Percentiles rank a stretch among this genome's conserved stretches.
Conservation (phyloP, 2,113 vertebrate genomes). For the Procapra przewalskii region DNA sequence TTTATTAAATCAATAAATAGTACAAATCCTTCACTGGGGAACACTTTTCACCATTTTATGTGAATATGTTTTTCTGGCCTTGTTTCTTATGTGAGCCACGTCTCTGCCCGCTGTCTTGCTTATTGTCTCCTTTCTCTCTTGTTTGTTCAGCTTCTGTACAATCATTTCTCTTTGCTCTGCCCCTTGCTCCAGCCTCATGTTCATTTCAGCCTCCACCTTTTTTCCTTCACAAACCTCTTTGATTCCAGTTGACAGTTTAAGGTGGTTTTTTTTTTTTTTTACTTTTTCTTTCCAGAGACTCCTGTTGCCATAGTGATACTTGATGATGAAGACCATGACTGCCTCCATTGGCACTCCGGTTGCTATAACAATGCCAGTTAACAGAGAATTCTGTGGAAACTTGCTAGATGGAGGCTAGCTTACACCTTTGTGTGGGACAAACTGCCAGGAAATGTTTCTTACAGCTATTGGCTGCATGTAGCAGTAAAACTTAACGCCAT, state of each 20-base stretch:
- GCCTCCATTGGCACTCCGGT: conserved; percentile 78
- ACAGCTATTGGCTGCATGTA: neutral
- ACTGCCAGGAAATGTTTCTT: neutral
- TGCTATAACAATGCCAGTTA: conserved; percentile 82
- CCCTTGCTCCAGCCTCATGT: conserved; percentile 52
- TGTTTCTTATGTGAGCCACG: neutral
- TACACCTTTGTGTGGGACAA: conserved; percentile 38
- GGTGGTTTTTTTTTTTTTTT: conserved; percentile 67
- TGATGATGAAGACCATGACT: conserved; percentile 78
- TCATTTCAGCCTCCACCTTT: conserved; percentile 63
- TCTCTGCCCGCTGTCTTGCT: conserved; percentile 24
- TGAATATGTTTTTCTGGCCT: too few relatives aligned
- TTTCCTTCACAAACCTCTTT: conserved; percentile 66
- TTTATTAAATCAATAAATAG: neutral
- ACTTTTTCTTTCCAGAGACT: conserved; percentile 79
- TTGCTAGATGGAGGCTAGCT: conserved; percentile 56
- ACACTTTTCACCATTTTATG: neutral
- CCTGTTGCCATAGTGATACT: conserved; percentile 85
- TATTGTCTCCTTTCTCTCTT: conserved; percentile 43
- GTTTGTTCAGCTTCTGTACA: conserved; percentile 45
- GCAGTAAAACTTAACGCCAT: neutral
- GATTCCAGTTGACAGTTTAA: conserved; percentile 75
- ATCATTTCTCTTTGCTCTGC: conserved; percentile 58
- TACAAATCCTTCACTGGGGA: neutral
- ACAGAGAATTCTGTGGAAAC: conserved; percentile 75